A percentile compares a stretch with the other conserved stretches of the same genome.
Conservation (phyloP, 2,113 vertebrate species). For the Pristiophorus japonicus region DNA sequence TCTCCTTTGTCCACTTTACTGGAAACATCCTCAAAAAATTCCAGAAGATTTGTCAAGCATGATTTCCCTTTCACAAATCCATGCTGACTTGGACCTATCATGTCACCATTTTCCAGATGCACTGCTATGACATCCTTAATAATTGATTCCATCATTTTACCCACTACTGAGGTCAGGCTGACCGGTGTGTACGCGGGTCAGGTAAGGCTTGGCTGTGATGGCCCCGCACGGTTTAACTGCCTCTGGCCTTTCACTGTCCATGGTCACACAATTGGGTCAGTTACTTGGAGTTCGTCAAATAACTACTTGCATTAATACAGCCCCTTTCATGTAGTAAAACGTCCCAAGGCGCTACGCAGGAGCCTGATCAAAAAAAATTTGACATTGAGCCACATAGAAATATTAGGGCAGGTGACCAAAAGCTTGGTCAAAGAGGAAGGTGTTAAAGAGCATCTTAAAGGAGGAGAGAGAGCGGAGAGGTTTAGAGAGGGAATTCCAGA, state of each 20-base stretch:
- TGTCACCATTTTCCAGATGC: too few relatives aligned
- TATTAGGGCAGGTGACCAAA: neutral
- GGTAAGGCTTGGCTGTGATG: neutral
- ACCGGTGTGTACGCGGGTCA: neutral
- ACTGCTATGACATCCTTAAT: too few relatives aligned
- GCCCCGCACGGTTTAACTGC: neutral
- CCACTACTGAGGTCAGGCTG: neutral
- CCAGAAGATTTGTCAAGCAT: too few relatives aligned
- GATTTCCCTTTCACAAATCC: too few relatives aligned
- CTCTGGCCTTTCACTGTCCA: neutral
- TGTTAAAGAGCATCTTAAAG: neutral
- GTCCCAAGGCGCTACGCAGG: neutral
- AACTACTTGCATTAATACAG: neutral
- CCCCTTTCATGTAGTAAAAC: neutral
- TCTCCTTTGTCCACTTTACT: too few relatives aligned
- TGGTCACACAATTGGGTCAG: neutral
- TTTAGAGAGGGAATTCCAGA: neutral
- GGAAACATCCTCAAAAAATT: too few relatives aligned
- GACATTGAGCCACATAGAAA: neutral
- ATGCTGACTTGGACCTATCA: too few relatives aligned
- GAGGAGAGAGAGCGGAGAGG: too few relatives aligned
- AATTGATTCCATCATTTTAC: too few relatives aligned
- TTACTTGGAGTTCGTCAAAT: neutral
- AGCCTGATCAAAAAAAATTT: neutral
- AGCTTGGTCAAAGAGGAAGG: neutral